Evolutionary conservation across 2,113 vertebrate species (phyloP).

Genomic region (Suncus etruscus): DNA sequence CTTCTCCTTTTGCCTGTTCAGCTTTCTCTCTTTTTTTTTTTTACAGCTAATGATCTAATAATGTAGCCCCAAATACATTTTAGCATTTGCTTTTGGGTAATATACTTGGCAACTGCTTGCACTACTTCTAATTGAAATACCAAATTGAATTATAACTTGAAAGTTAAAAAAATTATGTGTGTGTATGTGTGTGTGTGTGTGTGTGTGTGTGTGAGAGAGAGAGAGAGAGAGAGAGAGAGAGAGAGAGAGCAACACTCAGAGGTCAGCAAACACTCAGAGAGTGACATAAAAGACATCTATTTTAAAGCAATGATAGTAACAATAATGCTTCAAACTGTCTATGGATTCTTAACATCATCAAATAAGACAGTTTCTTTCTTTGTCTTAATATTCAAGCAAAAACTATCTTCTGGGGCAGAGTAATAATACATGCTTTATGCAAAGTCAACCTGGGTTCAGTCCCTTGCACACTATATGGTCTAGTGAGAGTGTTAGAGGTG

Average conservation of each 20-base stretch:
- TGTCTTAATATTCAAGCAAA: constrained; percentile 32
- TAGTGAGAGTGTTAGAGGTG: too few relatives aligned
- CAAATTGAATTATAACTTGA: background rate
- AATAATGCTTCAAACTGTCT: background rate
- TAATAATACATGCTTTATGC: too few relatives aligned
- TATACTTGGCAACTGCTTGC: background rate
- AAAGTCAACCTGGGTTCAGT: too few relatives aligned
- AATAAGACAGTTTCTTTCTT: constrained; percentile 1
- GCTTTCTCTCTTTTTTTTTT: background rate
- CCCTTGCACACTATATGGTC: too few relatives aligned
- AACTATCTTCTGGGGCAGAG: constrained; percentile 21
- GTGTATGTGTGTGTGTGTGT: too few relatives aligned
- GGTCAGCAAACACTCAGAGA: background rate
- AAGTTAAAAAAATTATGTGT: background rate
- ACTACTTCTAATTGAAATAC: background rate
- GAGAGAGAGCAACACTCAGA: background rate
- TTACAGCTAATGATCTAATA: background rate
- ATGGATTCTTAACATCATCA: background rate
- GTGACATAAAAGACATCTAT: background rate
- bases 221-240: too few relatives aligned
- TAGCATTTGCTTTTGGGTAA: background rate
- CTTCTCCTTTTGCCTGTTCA: background rate
- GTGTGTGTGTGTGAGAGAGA: too few relatives aligned
- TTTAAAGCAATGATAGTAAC: background rate
- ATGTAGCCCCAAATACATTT: background rate